These are phyloP conservation scores for Malachius bipustulatus DNA, from an alignment of 2,888 invertebrate species.

Conservation along the genomic window DNA sequence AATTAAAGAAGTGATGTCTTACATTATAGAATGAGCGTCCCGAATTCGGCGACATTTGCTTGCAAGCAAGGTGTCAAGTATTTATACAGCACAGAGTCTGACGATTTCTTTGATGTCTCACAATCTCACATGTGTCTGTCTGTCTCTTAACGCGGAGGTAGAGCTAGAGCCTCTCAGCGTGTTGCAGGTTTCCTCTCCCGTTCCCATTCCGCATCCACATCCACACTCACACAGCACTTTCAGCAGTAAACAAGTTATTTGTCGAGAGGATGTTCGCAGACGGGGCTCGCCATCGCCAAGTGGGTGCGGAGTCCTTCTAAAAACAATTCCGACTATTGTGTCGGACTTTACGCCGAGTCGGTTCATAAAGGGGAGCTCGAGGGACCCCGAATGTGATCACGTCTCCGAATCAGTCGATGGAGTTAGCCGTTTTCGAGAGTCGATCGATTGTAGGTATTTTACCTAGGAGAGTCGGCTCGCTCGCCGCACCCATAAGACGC, in stretches of 20 bases:
- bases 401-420: constrained; percentile 28
- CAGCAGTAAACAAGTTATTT: background rate
- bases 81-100: no score
- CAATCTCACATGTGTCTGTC: no score
- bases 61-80: no score
- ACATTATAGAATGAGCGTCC: no score
- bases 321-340: constrained; percentile 28
- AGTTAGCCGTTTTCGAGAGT: constrained; percentile 20
- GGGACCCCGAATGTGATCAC: constrained; percentile 29
- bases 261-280: background rate
- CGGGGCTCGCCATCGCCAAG: background rate
- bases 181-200: no score
- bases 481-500: background rate
- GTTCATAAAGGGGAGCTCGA: constrained; percentile 27
- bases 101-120: no score
- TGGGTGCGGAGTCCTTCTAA: constrained; percentile 11
- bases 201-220: no score
- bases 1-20: no score
- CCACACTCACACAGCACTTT: no score
- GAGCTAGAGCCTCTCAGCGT: no score
- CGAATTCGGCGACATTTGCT: no score
- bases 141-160: no score
- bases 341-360: constrained; percentile 26
- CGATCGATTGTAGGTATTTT: constrained; percentile 26
- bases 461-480: constrained; percentile 22